Evolutionary conservation across 2,888 invertebrate species (phyloP).

Genomic region (Steinernema hermaphroditum): DNA sequence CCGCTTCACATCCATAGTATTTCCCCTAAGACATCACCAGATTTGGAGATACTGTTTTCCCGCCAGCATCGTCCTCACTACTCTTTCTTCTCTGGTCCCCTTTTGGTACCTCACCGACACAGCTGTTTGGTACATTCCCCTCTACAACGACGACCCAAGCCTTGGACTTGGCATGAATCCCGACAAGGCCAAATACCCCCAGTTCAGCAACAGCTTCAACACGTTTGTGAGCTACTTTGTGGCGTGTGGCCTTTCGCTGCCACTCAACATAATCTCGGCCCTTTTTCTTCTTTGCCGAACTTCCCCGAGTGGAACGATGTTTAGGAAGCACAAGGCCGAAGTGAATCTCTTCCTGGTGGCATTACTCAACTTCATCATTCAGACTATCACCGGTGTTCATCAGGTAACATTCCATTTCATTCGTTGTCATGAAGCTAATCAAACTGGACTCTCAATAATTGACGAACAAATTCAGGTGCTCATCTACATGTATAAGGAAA

Average conservation of each 20-base stretch:
- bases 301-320: too few species aligned
- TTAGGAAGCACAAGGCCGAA: not conserved
- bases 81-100: not conserved
- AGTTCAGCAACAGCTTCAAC: conserved; percentile 18
- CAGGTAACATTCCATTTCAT: too few species aligned
- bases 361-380: not conserved
- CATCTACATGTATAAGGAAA: not conserved
- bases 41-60: not conserved
- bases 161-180: not conserved
- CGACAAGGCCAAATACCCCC: not conserved
- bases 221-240: not conserved
- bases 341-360: not conserved
- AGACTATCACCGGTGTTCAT: not conserved
- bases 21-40: not conserved
- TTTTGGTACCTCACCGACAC: not conserved
- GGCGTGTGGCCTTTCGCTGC: not conserved
- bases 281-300: not conserved
- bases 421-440: too few species aligned
- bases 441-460: too few species aligned
- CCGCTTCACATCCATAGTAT: conserved; percentile 10
- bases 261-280: not conserved
- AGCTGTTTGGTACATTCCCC: not conserved
- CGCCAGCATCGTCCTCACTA: not conserved
- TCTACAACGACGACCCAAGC: not conserved
- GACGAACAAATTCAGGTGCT: conserved; percentile 6